Evolutionary conservation across 2,113 vertebrate species (phyloP), one percentile per base, ranked within the genome.

Genomic region (Pseudonaja textilis): DNA sequence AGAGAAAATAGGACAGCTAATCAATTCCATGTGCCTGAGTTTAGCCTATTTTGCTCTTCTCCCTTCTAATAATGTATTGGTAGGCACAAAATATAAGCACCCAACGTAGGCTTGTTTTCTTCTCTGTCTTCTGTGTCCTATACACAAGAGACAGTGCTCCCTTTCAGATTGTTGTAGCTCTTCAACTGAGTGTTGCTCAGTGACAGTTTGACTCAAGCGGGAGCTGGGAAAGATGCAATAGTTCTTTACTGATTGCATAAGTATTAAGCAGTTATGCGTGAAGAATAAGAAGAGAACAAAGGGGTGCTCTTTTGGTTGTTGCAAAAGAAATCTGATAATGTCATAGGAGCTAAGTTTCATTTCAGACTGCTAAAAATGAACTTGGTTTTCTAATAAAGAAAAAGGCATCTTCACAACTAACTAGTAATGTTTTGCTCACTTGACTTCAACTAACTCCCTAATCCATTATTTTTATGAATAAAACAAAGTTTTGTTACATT

Each of bases 191-290:
- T 64, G 57, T 95, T 96, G 87, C 95, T 89, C 5, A 61, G 93
- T 94, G 96, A 96, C 96, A 94, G 94, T 94, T 93, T 96, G 93
- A 50, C 96, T 95, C 86, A 3, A 22, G 81, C 94, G 96, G 96
- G 97, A 97, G 88, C 94, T 96, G 92, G 0, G 0, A 25, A 89
- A 96, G 93, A 90, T 94, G 96, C 97, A 96, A 74, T 94, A 34
- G 69, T 47, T 94, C 93, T 93, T 69, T 56, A 26, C 90, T 89
- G 92, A 91, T 97, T 97, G 97, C 97, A 69, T 97, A 96, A 97
- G 96, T 93, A 64, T 90, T 91, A 92, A 47, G 42, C 55, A 42
- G 52, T 89, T 34, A 89, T 69, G 39, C 94, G 57, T 47, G 54
- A 94, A 92, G 55, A 47, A 74, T 90, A 93, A 87, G 85, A 92